Evolutionary conservation across 2,888 invertebrate genomes (phyloP), one percentile per base, ranked within the genome.

Genomic region (Ptilodon capucinus): DNA sequence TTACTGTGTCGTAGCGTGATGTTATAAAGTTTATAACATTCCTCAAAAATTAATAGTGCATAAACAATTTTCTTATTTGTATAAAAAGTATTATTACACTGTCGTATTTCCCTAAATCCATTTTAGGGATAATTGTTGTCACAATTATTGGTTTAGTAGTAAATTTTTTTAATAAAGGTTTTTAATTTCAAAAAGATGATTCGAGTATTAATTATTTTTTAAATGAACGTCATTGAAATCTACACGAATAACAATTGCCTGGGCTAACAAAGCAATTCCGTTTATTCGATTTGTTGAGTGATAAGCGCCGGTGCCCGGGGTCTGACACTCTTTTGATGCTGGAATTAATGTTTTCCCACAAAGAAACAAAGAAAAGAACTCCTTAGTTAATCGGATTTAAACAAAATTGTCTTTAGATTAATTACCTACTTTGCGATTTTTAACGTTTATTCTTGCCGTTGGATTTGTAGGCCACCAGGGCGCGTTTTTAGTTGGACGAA

Each of bases 341-440:
- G 5, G 48, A 63, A 54, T 47, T 6, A 57, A 51, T 64, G 44
- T 54, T 56, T 54, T 43, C 45, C 13, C 11, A 13, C 36, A 42
- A 49, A 49, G 41, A 53, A 46, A 62, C 48, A 49, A 49, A 42
- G 28, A 51, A 35, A 56, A 53, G 34, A 48, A 53, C 40, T 51
- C 46, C 36, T 34, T 18, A 50, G 43, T 55, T 64, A 64, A 68
- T 67, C 61, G 53, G 61, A 60, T 67, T 60, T 55, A 47, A 57
- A 35, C 42, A 17, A 42, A 67, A 60, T 52, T 64, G 47, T 57
- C 40, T 54, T 54, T 59, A n/a, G n/a, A n/a, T n/a, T 40, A 48
- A 42, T 47, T 54, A 49, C 47, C 32, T 63, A 43, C 46, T 57
- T 58, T 58, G 51, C 46, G 46, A 34, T 45, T 48, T 48, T 34